Conservation (phyloP, 1,140 invertebrate genomes). For the Metaphire vulgaris region DNA sequence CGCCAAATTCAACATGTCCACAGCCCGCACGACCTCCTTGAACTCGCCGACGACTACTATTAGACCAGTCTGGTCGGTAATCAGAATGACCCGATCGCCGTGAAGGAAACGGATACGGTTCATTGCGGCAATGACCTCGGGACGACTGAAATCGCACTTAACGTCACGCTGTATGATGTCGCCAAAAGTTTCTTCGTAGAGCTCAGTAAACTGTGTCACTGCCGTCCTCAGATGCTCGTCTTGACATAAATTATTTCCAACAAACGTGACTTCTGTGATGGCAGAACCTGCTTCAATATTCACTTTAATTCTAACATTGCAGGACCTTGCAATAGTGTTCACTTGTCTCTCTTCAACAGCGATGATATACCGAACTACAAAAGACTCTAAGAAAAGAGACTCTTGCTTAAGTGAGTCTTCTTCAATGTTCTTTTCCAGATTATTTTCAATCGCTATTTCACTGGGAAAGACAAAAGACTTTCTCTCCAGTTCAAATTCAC, state of each 20-base stretch:
- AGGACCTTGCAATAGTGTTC: not conserved
- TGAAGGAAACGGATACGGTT: not conserved
- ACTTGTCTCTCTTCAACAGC: not conserved
- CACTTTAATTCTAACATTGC: not conserved
- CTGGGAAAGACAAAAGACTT: no score
- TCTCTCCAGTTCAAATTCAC: no score
- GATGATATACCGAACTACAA: not conserved
- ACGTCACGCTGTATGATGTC: not conserved
- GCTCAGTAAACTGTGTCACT: not conserved
- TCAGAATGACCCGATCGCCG: not conserved
- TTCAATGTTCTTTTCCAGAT: no score
- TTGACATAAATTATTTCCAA: not conserved
- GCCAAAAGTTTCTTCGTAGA: not conserved
- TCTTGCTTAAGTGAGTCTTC: no score
- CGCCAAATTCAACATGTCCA: not conserved
- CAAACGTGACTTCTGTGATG: not conserved
- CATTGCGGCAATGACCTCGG: not conserved
- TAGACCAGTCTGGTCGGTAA: not conserved
- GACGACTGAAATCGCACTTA: not conserved
- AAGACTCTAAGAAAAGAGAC: not conserved
- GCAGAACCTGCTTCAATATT: not conserved
- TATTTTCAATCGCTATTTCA: no score
- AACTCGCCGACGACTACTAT: not conserved
- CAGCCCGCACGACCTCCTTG: not conserved
- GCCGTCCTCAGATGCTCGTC: not conserved